Evolutionary conservation across 30 jellyfish, hydroid and myxozoan species (phyloP), one percentile per base, ranked within the genome.

Genomic region (Phacellophora camtschatica): DNA sequence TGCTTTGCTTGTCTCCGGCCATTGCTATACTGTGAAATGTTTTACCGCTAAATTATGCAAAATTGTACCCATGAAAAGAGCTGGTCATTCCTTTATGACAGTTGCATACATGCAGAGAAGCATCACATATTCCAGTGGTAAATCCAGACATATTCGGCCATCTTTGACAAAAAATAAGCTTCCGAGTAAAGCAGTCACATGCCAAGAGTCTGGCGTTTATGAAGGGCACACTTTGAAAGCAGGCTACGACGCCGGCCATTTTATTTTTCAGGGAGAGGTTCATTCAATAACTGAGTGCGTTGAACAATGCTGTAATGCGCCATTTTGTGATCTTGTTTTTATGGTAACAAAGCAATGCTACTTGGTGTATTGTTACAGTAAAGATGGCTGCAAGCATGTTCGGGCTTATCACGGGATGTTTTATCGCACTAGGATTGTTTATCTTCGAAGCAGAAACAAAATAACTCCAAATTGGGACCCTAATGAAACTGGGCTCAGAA

Each of bases 181-280:
- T 11, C 80, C 87, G 5, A 32, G 34, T 5, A 74, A 51, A 4
- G 84, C 90, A 3, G 45, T 96, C 9, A 37, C 87, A 25, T 93
- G 99, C 49, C 71, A 75, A 31, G 94, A 93, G 62, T 70, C 96
- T 5, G 90, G 66, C 4, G 92, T 83, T n/a, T 69, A 66, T 58
- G 87, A 76, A 35, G 99, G 88, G 48, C 76, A 70, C 46, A 93
- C 99, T 0, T 73, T 93, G 56, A 74, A 71, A 62, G 99, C 97
- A 36, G 96, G 99, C 79, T 84, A 86, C 62, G 91, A 82, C 20
- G 99, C 99, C n/a, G 99, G 99, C 13, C 91, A 86, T 37, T 93
- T 86, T 65, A 70, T 77, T 7, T 79, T 51, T 53, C 88, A 71
- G 10, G 99, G 99, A 3, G 82, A 80, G 36, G 96, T 93, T 13